A percentile compares a stretch with the other conserved stretches of the same genome.
Conservation (phyloP, 2,888 invertebrate genomes). For the Cephalotes varians region DNA sequence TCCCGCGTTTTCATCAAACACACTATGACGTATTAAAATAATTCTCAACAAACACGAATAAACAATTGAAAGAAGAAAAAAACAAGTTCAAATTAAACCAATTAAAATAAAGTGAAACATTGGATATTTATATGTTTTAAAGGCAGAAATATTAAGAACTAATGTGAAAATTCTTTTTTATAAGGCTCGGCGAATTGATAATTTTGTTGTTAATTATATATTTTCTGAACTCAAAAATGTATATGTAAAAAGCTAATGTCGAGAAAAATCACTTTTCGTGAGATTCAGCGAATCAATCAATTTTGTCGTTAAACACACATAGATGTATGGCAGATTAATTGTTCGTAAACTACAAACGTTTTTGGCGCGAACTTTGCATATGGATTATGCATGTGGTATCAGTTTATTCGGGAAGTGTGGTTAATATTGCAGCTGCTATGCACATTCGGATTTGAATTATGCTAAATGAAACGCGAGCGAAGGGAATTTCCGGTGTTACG, state of each 20-base stretch:
- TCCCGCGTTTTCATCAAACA: conserved; percentile 1
- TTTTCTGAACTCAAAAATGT: no score
- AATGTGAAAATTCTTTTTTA: no score
- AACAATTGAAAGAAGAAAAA: neutral
- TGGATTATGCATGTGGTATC: neutral
- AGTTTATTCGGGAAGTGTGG: neutral
- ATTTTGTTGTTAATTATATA: no score
- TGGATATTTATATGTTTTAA: neutral
- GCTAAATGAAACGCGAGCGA: neutral
- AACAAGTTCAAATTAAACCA: neutral
- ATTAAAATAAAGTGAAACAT: neutral
- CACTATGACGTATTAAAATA: neutral
- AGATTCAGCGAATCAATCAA: neutral
- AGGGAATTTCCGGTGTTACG: neutral
- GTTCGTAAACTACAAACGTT: neutral
- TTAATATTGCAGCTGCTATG: neutral
- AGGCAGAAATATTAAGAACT: neutral
- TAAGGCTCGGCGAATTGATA: no score
- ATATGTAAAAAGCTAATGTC: neutral
- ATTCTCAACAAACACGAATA: neutral
- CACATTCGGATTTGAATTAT: conserved; percentile 9
- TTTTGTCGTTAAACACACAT: neutral
- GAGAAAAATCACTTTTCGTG: neutral
- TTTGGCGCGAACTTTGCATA: neutral
- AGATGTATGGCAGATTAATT: neutral